phyloP scores from a whole-genome alignment of 2,113 vertebrate genomes.

The Xyrauchen texanus region DNA sequence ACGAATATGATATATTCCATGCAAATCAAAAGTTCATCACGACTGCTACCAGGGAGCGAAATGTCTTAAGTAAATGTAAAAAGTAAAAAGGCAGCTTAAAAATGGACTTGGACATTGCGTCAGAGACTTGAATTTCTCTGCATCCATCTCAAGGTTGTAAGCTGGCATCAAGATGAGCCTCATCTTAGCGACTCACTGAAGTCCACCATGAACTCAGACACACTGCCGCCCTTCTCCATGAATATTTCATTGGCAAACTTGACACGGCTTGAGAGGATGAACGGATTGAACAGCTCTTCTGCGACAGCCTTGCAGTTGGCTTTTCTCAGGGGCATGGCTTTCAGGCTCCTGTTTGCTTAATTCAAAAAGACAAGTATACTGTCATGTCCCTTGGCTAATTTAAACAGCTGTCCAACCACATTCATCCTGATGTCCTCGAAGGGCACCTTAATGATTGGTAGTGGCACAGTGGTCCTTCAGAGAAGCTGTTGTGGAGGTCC shows the following conservation, averaged over 20 bases:
- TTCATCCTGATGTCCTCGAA: constrained; percentile 10
- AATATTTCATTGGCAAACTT: constrained; percentile 18
- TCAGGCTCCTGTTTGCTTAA: constrained; percentile 30
- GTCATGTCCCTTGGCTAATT: constrained; percentile 15
- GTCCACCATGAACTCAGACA: neutral
- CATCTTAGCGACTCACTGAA: neutral
- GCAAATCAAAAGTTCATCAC: too few species aligned
- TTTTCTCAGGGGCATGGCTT: constrained; percentile 6
- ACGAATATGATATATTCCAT: too few species aligned
- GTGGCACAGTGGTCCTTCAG: neutral
- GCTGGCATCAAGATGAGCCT: too few species aligned
- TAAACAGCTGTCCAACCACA: neutral
- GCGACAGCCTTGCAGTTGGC: neutral
- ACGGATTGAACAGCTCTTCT: constrained; percentile 26
- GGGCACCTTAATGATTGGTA: neutral
- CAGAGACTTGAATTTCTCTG: too few species aligned
- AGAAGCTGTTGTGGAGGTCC: neutral
- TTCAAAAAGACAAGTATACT: constrained; percentile 32
- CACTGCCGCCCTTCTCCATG: constrained; percentile 1
- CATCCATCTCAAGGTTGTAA: too few species aligned
- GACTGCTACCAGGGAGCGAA: too few species aligned
- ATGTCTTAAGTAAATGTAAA: too few species aligned
- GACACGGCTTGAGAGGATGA: neutral
- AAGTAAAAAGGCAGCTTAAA: too few species aligned
- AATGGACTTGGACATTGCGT: too few species aligned